Conservation (phyloP, 2,888 invertebrate genomes). For the Melieria picta region DNA sequence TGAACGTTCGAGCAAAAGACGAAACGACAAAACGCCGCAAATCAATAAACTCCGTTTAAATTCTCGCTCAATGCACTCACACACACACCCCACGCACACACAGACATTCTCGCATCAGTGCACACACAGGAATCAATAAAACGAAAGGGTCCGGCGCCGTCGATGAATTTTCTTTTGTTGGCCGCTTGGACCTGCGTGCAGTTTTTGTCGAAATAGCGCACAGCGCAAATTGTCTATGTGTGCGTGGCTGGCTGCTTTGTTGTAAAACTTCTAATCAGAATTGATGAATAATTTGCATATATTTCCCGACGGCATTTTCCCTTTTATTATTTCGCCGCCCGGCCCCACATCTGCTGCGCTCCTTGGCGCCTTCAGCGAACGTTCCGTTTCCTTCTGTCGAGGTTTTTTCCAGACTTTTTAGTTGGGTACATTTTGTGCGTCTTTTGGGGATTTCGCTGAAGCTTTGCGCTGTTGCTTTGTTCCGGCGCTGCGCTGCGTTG, state of each 20-base stretch:
- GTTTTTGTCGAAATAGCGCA: not conserved
- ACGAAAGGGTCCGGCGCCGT: too few relatives aligned
- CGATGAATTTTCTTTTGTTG: slow-evolving; percentile 3
- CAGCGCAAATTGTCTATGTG: too few relatives aligned
- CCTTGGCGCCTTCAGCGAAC: not conserved
- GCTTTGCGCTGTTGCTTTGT: slow-evolving; percentile 11
- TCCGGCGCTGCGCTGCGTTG: not conserved
- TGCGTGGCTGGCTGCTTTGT: slow-evolving; percentile 27
- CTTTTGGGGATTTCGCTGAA: slow-evolving; percentile 22
- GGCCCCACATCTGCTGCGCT: slow-evolving; percentile 22
- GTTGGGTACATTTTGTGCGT: slow-evolving; percentile 20
- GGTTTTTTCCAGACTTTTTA: slow-evolving; percentile 9
- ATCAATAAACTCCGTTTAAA: not conserved
- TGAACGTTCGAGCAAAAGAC: not conserved
- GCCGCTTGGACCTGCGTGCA: not conserved
- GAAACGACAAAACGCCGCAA: not conserved
- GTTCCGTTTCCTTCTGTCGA: slow-evolving; percentile 7
- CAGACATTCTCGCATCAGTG: not conserved
- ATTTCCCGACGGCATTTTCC: slow-evolving; percentile 50
- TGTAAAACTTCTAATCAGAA: slow-evolving; percentile 61
- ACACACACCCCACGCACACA: not conserved
- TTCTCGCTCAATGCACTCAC: too few relatives aligned
- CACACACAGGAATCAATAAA: not conserved
- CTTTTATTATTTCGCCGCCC: slow-evolving; percentile 31
- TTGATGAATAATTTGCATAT: slow-evolving; percentile 65